Evolutionary conservation across 2,888 invertebrate genomes (phyloP).

Genomic region (Rhamnusium bicolor): DNA sequence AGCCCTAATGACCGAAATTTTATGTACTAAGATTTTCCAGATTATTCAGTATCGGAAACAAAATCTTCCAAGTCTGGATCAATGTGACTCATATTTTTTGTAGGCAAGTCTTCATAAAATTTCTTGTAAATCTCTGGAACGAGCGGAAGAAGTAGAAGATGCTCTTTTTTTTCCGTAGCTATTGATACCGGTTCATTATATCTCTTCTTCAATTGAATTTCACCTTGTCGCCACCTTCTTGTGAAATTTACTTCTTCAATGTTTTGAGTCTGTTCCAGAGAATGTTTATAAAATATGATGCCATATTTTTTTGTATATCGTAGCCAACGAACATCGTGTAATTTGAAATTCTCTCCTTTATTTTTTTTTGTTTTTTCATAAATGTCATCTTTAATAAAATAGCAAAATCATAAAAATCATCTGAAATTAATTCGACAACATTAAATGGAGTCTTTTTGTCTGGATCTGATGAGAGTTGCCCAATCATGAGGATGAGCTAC

Average conservation of each 20-base stretch:
- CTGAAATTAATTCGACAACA: background rate
- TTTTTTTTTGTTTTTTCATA: too few species aligned
- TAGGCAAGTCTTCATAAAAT: too few species aligned
- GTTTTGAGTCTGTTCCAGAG: too few species aligned
- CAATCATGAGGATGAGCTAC: too few species aligned
- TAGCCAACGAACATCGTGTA: background rate
- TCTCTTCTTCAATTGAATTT: background rate
- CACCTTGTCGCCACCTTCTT: background rate
- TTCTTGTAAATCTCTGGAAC: background rate
- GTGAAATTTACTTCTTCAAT: background rate
- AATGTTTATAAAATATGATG: too few species aligned
- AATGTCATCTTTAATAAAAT: background rate
- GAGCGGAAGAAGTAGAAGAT: background rate
- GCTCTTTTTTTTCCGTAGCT: background rate
- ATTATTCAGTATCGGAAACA: background rate
- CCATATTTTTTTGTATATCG: background rate
- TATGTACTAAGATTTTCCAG: too few species aligned
- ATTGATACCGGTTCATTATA: background rate
- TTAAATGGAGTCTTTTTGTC: background rate
- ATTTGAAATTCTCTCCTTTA: background rate
- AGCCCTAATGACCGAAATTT: too few species aligned
- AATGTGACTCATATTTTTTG: background rate
- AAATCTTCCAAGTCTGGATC: background rate
- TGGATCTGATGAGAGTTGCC: background rate
- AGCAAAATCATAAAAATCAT: slow-evolving; percentile 1